Evolutionary conservation across 2,888 invertebrate genomes (phyloP).

Genomic region (Tolmerus cingulatus): DNA sequence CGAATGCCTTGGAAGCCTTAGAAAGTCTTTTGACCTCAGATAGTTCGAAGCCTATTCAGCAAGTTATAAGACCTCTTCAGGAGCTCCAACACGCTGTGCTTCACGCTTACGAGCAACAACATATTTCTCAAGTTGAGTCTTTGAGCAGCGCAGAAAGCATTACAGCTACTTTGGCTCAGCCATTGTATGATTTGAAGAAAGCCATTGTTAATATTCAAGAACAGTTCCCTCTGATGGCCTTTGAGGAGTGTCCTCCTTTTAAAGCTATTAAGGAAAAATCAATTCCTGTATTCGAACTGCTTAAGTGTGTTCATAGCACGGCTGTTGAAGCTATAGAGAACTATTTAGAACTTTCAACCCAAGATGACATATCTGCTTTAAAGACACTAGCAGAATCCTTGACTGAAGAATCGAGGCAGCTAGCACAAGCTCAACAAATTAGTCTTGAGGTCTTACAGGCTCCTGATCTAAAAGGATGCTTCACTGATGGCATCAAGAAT

Average conservation of each 20-base stretch:
- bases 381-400: constrained; percentile 65
- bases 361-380: constrained; percentile 68
- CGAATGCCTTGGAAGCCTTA: constrained; percentile 51
- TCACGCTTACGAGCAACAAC: constrained; percentile 59
- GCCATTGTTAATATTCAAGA: constrained; percentile 54
- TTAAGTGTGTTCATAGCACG: constrained; percentile 57
- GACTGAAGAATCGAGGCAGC: constrained; percentile 44
- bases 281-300: constrained; percentile 51
- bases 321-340: constrained; percentile 62
- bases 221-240: constrained; percentile 47
- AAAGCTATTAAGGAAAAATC: constrained; percentile 52
- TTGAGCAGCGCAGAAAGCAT: constrained; percentile 50
- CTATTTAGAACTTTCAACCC: constrained; percentile 66
- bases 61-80: constrained; percentile 59
- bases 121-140: constrained; percentile 52
- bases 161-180: constrained; percentile 52
- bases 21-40: constrained; percentile 54
- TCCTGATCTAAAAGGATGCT: constrained; percentile 50
- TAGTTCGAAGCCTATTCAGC: constrained; percentile 55
- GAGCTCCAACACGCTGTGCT: constrained; percentile 59
- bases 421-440: constrained; percentile 49
- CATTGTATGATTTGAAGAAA: constrained; percentile 53
- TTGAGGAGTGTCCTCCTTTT: constrained; percentile 52
- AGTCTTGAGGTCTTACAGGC: constrained; percentile 42
- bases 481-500: constrained; percentile 58